Conservation (phyloP, 92 coral and sea anemone genomes). For the Heliopora coerulea region DNA sequence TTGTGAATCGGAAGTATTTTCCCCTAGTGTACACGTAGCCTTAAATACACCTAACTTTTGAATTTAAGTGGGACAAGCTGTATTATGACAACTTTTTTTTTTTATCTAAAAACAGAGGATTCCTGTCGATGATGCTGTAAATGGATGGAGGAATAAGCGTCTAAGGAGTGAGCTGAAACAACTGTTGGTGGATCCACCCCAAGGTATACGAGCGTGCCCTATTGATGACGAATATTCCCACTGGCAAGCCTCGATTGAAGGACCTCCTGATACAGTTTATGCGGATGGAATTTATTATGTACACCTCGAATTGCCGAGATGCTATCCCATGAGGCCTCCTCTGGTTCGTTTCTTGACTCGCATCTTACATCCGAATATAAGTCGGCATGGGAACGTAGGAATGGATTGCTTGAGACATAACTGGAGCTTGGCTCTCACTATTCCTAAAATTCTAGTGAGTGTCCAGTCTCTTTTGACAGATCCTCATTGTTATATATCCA, state of each 20-base stretch:
- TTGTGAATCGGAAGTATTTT: too few species aligned
- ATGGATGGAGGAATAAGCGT: constrained; percentile 64
- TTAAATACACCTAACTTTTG: too few species aligned
- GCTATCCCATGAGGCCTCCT: constrained; percentile 76
- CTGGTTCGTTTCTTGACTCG: constrained; percentile 61
- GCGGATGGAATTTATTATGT: constrained; percentile 71
- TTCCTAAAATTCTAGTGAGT: constrained; percentile 67
- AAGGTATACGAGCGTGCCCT: constrained; percentile 69
- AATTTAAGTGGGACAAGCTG: too few species aligned
- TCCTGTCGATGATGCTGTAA: constrained; percentile 53
- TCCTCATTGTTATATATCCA: constrained; percentile 64
- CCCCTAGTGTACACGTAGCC: too few species aligned
- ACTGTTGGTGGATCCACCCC: constrained; percentile 62
- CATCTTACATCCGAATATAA: constrained; percentile 71
- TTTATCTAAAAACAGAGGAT: constrained; percentile 44
- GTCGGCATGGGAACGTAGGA: constrained; percentile 72
- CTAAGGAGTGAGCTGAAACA: constrained; percentile 64
- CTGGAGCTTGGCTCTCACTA: constrained; percentile 66
- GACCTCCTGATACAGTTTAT: constrained; percentile 69
- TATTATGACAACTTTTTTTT: too few species aligned
- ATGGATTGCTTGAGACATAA: constrained; percentile 56
- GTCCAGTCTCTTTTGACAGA: constrained; percentile 68
- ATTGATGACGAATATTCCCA: constrained; percentile 61
- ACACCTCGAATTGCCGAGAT: constrained; percentile 62
- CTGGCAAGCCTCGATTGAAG: constrained; percentile 77